These are phyloP conservation scores for Gypaetus barbatus DNA, from an alignment of 2,797 vertebrate genomes.

Conservation along the genomic window DNA sequence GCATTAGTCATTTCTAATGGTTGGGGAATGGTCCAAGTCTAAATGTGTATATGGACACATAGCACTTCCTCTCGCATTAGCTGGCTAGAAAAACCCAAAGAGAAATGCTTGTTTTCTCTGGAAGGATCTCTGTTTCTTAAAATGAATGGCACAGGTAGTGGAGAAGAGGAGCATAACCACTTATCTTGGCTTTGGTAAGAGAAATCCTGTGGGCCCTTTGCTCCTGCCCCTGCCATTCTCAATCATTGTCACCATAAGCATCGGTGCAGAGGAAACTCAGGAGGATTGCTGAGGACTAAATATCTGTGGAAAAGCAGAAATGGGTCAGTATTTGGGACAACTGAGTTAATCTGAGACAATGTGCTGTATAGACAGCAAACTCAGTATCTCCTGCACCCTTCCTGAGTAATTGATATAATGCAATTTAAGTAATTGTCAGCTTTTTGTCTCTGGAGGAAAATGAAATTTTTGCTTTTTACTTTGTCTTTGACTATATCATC, in stretches of 20 bases:
- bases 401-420: neutral
- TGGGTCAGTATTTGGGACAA: slow-evolving; percentile 53
- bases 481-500: neutral
- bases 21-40: neutral
- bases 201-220: neutral
- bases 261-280: neutral
- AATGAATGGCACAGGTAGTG: neutral
- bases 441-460: neutral
- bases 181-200: neutral
- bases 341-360: slow-evolving; percentile 1
- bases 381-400: neutral
- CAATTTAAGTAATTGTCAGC: neutral
- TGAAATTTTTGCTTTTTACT: neutral
- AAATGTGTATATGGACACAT: neutral
- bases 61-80: neutral
- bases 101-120: neutral
- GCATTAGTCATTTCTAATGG: slow-evolving; percentile 17
- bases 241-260: neutral
- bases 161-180: neutral
- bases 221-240: neutral
- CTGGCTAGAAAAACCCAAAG: neutral
- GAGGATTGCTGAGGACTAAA: neutral
- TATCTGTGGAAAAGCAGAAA: slow-evolving; percentile 14
- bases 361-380: neutral
- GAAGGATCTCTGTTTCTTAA: neutral